Percentiles rank a stretch among this genome's conserved stretches.
Evolutionary conservation across 1,140 invertebrate genomes (phyloP).

Genomic region (Diorhabda elongata): DNA sequence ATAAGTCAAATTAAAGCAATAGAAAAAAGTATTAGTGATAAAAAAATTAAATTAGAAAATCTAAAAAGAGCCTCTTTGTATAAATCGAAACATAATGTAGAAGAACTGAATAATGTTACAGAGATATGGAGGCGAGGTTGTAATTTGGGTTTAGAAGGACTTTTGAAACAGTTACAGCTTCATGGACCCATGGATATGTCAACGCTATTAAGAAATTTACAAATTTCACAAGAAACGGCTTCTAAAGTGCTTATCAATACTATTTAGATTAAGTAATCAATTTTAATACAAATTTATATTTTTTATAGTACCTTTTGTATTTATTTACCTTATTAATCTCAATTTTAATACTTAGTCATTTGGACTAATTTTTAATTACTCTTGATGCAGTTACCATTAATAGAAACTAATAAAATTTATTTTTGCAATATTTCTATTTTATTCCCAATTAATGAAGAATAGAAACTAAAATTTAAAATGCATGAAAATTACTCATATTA

Average conservation of each 20-base stretch:
- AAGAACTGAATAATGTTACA: conserved; percentile 24
- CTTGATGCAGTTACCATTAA: too few relatives aligned
- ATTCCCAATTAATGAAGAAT: too few relatives aligned
- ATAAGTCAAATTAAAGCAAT: conserved; percentile 13
- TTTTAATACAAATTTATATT: too few relatives aligned
- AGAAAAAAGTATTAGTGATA: conserved; percentile 25
- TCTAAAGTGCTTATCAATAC: conserved; percentile 10
- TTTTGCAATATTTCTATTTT: too few relatives aligned
- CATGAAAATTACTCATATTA: too few relatives aligned
- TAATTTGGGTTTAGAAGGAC: conserved; percentile 23
- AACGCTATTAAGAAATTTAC: conserved; percentile 28
- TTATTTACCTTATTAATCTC: too few relatives aligned
- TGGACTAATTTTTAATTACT: too few relatives aligned
- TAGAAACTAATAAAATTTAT: too few relatives aligned
- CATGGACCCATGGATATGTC: conserved; percentile 31
- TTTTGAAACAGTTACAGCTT: conserved; percentile 27
- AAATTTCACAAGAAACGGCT: conserved; percentile 25
- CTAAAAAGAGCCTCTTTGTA: conserved; percentile 31
- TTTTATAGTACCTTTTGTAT: too few relatives aligned
- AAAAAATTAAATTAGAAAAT: conserved; percentile 28
- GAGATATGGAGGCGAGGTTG: conserved; percentile 27
- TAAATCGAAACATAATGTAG: conserved; percentile 28
- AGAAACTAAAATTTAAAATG: too few relatives aligned
- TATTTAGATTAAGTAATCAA: background rate
- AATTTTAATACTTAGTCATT: too few relatives aligned